Evolutionary conservation across 2,888 invertebrate genomes (phyloP).

Genomic region (Dascillus cervinus): DNA sequence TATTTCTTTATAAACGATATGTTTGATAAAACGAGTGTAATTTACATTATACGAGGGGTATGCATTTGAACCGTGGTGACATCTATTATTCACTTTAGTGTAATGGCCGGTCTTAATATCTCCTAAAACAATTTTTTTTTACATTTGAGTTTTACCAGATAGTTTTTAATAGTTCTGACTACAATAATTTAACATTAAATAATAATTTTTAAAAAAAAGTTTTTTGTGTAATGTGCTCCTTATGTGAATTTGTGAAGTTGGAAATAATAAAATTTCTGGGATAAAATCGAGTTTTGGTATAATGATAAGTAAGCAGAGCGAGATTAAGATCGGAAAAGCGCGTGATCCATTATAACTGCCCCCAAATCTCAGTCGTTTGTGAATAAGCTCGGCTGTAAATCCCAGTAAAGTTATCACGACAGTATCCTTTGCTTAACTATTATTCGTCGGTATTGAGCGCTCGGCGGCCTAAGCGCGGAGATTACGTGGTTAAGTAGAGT

Average conservation of each 20-base stretch:
- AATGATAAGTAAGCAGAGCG: conserved; percentile 16
- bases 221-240: too few relatives aligned
- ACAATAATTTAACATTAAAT: too few relatives aligned
- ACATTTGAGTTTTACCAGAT: too few relatives aligned
- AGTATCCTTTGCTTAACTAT: conserved; percentile 34
- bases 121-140: too few relatives aligned
- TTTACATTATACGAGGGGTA: too few relatives aligned
- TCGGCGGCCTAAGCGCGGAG: conserved; percentile 32
- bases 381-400: conserved; percentile 32
- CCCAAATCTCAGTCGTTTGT: conserved; percentile 29
- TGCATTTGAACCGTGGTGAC: too few relatives aligned
- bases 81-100: too few relatives aligned
- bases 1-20: too few relatives aligned
- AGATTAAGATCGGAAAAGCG: conserved; percentile 15
- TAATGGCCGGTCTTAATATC: too few relatives aligned
- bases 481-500: conserved; percentile 39
- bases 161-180: too few relatives aligned
- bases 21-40: too few relatives aligned
- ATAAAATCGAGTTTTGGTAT: conserved; percentile 16
- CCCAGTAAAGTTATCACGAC: conserved; percentile 31
- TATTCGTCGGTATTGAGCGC: conserved; percentile 30
- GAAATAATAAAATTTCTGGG: conserved; percentile 6
- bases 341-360: conserved; percentile 31
- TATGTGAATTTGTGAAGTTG: background rate
- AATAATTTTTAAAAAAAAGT: too few relatives aligned